phyloP scores from a whole-genome alignment of 2,113 vertebrate species.

The Catharus minimus region DNA sequence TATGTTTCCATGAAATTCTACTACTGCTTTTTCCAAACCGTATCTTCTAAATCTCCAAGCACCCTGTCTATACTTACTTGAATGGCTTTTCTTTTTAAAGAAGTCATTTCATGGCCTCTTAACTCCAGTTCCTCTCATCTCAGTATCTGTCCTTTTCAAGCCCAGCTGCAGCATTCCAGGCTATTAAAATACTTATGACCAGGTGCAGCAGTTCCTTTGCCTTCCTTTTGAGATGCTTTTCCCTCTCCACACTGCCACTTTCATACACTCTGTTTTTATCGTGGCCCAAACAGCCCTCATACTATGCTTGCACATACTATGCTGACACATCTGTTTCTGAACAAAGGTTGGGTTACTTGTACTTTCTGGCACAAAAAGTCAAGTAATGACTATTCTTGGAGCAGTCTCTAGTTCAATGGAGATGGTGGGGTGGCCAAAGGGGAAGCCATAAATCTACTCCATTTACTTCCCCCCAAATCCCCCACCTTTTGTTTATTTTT shows the following conservation, averaged over 20 bases:
- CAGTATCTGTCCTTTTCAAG: neutral
- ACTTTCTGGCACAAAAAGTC: neutral
- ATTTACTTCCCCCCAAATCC: neutral
- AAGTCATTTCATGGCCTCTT: neutral
- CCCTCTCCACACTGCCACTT: neutral
- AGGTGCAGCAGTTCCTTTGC: neutral
- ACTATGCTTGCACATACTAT: neutral
- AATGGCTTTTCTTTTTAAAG: neutral
- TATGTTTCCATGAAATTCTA: neutral
- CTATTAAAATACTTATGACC: neutral
- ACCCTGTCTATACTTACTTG: neutral
- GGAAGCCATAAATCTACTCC: neutral
- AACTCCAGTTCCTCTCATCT: neutral
- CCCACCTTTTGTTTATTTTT: neutral
- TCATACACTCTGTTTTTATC: neutral
- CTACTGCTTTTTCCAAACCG: neutral
- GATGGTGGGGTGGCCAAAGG: neutral
- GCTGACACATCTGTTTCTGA: neutral
- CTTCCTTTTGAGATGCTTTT: neutral
- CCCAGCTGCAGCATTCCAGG: neutral
- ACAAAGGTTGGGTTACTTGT: neutral
- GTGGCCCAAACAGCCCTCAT: fast-evolving
- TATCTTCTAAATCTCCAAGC: neutral
- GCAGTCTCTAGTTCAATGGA: neutral
- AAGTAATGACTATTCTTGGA: neutral